Evolutionary conservation across 2,113 vertebrate genomes (phyloP).

Genomic region (Crotalus horridus): DNA sequence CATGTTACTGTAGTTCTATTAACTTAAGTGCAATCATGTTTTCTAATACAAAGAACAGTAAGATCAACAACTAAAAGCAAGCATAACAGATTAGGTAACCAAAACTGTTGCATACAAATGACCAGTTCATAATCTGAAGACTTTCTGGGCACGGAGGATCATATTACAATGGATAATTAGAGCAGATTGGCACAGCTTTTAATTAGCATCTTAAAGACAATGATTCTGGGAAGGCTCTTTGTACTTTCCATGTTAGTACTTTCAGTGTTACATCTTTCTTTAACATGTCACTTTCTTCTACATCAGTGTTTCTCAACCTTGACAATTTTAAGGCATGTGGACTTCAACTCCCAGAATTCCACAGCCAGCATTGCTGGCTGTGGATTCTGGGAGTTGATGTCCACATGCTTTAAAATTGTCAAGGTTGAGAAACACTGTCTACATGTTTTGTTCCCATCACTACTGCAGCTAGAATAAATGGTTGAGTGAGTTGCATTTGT

Average conservation of each 20-base stretch:
- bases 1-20: constrained; percentile 44
- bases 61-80: constrained; percentile 57
- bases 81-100: constrained; percentile 54
- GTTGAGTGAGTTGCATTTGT: not conserved
- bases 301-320: too few relatives aligned
- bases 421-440: too few relatives aligned
- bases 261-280: not conserved
- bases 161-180: constrained; percentile 1
- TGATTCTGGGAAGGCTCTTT: not conserved
- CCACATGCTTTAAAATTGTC: too few relatives aligned
- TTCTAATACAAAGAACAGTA: constrained; percentile 40
- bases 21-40: constrained; percentile 33
- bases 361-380: too few relatives aligned
- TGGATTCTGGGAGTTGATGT: too few relatives aligned
- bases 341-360: too few relatives aligned
- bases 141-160: constrained; percentile 21
- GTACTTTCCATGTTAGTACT: not conserved
- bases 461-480: not conserved
- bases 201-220: not conserved
- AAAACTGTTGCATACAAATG: constrained; percentile 38
- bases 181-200: not conserved
- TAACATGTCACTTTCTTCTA: not conserved
- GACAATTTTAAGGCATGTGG: too few relatives aligned
- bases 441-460: not conserved
- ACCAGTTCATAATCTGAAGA: not conserved